Evolutionary conservation across 2,797 vertebrate genomes (phyloP).

Genomic region (Lepilemur ruficaudatus): DNA sequence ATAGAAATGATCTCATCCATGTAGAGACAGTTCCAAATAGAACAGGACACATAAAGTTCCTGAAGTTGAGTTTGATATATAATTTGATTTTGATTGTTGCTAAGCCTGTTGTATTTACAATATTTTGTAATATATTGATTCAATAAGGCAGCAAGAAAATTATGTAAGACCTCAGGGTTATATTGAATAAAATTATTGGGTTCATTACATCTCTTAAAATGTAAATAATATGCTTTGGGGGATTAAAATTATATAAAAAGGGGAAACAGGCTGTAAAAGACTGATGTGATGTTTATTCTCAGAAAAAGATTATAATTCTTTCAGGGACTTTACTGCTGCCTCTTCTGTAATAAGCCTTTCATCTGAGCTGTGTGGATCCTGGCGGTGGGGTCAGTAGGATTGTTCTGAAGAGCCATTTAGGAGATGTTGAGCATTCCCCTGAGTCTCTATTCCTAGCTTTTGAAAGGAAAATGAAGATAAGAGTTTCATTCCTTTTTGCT

Average conservation of each 20-base stretch:
- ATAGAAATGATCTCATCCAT: neutral
- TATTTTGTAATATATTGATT: neutral
- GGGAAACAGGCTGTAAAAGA: neutral
- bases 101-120: neutral
- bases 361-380: neutral
- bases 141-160: neutral
- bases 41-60: neutral
- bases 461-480: neutral
- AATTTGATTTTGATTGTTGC: conserved; percentile 8
- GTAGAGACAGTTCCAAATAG: neutral
- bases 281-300: neutral
- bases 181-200: conserved; percentile 7
- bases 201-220: neutral
- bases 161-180: neutral
- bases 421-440: neutral
- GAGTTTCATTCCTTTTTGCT: neutral
- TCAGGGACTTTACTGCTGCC: neutral
- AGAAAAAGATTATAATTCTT: neutral
- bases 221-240: neutral
- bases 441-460: neutral
- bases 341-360: neutral
- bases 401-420: neutral
- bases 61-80: neutral
- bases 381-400: neutral
- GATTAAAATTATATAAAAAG: neutral